Evolutionary conservation across 2,888 invertebrate species (phyloP).

Genomic region (Gari tellinella): DNA sequence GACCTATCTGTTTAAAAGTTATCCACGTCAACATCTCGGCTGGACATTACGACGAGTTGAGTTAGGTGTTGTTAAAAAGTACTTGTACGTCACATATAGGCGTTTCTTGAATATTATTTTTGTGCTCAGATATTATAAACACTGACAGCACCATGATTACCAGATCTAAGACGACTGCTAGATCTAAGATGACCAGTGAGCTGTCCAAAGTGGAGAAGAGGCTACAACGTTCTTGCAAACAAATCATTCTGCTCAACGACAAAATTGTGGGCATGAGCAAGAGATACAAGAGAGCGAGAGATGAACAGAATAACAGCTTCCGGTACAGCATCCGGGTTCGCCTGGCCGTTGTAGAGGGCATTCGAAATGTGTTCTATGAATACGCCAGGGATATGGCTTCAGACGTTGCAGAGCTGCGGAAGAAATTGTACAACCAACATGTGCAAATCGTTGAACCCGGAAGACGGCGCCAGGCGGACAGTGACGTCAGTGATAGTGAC

Average conservation of each 20-base stretch:
- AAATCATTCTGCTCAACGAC: constrained; percentile 50
- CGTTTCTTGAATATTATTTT: too few species aligned
- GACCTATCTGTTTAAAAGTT: too few species aligned
- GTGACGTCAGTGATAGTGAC: constrained; percentile 10
- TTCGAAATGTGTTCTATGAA: constrained; percentile 55
- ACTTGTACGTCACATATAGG: too few species aligned
- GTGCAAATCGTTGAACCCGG: constrained; percentile 40
- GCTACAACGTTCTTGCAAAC: constrained; percentile 45
- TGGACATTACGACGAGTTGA: too few species aligned
- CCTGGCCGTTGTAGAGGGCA: constrained; percentile 49
- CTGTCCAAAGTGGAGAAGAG: constrained; percentile 31
- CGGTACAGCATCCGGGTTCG: constrained; percentile 49
- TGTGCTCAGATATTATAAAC: too few species aligned
- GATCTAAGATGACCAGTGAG: constrained; percentile 13
- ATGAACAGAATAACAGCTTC: constrained; percentile 39
- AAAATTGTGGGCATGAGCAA: constrained; percentile 47
- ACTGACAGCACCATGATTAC: too few species aligned
- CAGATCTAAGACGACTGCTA: too few species aligned
- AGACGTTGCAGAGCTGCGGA: constrained; percentile 49
- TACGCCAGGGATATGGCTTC: constrained; percentile 52
- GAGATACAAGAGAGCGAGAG: constrained; percentile 41
- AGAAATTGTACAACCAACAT: constrained; percentile 48
- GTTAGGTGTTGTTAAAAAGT: too few species aligned
- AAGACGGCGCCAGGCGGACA: constrained; percentile 18
- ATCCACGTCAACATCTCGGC: too few species aligned